Evolutionary conservation across 1,140 invertebrate species (phyloP).

Genomic region (Calosoma granatense): DNA sequence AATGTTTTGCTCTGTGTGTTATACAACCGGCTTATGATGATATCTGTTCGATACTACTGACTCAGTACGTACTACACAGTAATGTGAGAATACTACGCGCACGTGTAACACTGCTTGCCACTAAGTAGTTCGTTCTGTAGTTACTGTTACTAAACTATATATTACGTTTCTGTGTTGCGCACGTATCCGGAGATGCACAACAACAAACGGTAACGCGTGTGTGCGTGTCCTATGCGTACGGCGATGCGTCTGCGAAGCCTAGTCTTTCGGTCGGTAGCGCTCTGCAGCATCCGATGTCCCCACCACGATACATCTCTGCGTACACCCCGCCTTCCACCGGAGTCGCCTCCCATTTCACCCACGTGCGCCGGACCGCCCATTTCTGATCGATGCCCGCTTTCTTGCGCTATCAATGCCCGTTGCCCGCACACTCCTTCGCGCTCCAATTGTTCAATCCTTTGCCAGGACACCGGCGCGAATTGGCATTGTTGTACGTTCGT

Average conservation of each 20-base stretch:
- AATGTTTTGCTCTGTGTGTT: too few species aligned
- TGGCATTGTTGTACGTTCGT: not conserved
- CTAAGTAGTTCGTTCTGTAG: too few species aligned
- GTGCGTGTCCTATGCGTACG: not conserved
- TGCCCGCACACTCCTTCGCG: not conserved
- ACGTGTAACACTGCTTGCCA: too few species aligned
- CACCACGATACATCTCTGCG: not conserved
- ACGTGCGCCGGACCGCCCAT: conserved; percentile 2
- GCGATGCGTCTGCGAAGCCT: not conserved
- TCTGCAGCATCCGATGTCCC: conserved; percentile 1
- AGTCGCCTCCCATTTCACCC: conserved; percentile 3
- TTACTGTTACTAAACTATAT: too few species aligned
- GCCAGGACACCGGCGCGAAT: not conserved
- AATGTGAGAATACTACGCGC: not conserved
- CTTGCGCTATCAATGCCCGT: not conserved
- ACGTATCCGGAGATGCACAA: not conserved
- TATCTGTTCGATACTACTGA: too few species aligned
- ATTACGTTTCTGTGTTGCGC: too few species aligned
- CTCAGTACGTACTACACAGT: too few species aligned
- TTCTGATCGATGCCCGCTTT: conserved; percentile 1
- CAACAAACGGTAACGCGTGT: not conserved
- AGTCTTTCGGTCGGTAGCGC: not conserved
- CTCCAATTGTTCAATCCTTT: conserved; percentile 3
- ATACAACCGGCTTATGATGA: too few species aligned
- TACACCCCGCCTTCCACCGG: not conserved